These are phyloP conservation scores for Habropoda laboriosa DNA, from an alignment of 1,140 invertebrate genomes.

Conservation along the genomic window DNA sequence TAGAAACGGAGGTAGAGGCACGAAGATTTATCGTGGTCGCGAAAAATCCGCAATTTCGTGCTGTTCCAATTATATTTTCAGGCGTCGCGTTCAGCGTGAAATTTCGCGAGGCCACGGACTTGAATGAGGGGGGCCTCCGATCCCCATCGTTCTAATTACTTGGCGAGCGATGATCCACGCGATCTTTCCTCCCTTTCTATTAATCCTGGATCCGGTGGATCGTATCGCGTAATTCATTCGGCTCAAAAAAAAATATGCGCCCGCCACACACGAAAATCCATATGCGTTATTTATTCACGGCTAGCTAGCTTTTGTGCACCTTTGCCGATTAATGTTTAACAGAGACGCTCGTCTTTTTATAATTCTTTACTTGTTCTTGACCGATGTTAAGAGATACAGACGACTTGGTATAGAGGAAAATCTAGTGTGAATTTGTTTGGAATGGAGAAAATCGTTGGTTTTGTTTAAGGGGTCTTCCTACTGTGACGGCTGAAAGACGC, in stretches of 20 bases:
- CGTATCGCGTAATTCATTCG: slow-evolving; percentile 25
- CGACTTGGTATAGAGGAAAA: too few species aligned
- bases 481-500: too few species aligned
- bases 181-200: slow-evolving; percentile 9
- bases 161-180: neutral
- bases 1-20: neutral
- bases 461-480: too few species aligned
- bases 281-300: slow-evolving; percentile 7
- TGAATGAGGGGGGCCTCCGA: neutral
- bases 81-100: slow-evolving; percentile 1
- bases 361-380: neutral
- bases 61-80: slow-evolving; percentile 33
- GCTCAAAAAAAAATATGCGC: neutral
- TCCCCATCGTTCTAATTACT: slow-evolving; percentile 29
- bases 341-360: neutral
- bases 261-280: neutral
- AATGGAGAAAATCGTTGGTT: too few species aligned
- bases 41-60: slow-evolving; percentile 24
- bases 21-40: neutral
- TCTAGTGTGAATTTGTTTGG: too few species aligned
- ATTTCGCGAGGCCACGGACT: neutral
- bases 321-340: slow-evolving; percentile 10
- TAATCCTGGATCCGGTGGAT: neutral
- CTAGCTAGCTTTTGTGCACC: neutral
- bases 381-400: too few species aligned